phyloP scores from a whole-genome alignment of 2,888 invertebrate species.

The Pyrocoelia pectoralis region DNA sequence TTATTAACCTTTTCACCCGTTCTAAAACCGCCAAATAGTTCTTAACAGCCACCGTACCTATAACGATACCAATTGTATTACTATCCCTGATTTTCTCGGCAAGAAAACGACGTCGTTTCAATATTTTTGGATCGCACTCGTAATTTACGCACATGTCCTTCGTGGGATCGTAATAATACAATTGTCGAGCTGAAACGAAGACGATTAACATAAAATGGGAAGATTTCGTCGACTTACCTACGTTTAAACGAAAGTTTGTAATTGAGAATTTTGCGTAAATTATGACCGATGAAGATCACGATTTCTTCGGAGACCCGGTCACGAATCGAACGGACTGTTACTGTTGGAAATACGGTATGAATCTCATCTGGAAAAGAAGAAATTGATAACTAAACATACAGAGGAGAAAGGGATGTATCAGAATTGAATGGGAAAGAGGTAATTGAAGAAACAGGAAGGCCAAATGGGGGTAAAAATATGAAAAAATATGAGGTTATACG shows the following conservation, averaged over 20 bases:
- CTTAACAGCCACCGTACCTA: constrained; percentile 89
- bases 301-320: not conserved
- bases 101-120: constrained; percentile 82
- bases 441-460: no score
- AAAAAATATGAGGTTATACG: no score
- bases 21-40: constrained; percentile 79
- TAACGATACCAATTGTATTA: constrained; percentile 82
- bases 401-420: no score
- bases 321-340: not conserved
- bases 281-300: constrained; percentile 65
- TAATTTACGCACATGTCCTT: constrained; percentile 47
- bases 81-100: constrained; percentile 94
- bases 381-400: not conserved
- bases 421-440: no score
- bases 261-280: constrained; percentile 63
- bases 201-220: no score
- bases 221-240: no score
- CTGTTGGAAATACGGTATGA: no score
- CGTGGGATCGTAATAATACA: constrained; percentile 66
- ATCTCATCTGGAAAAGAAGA: not conserved
- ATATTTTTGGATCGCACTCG: constrained; percentile 64
- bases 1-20: constrained; percentile 77
- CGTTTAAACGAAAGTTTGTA: constrained; percentile 58
- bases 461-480: no score
- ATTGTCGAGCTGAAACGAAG: constrained; percentile 62